These are phyloP conservation scores for Synanthedon andrenaeformis DNA, from an alignment of 2,888 invertebrate genomes.

Conservation along the genomic window DNA sequence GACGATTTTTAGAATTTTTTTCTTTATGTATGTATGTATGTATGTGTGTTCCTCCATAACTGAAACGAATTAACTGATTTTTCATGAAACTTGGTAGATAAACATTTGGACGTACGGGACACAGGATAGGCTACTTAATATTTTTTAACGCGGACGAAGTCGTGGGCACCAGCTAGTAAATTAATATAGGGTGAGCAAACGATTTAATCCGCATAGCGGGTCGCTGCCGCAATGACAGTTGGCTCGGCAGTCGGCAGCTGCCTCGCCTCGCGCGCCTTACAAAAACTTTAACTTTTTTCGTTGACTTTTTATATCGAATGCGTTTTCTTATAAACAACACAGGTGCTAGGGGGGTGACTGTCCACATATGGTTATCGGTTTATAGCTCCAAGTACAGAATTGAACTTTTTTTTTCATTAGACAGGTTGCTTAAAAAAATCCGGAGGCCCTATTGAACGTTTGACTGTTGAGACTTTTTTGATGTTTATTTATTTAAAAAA, in stretches of 20 bases:
- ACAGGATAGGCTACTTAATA: too few species aligned
- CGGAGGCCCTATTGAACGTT: slow-evolving; percentile 5
- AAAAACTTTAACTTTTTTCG: slow-evolving; percentile 66
- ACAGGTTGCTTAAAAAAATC: slow-evolving; percentile 30
- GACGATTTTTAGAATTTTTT: too few species aligned
- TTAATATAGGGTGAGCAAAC: neutral
- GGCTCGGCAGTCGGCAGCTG: slow-evolving; percentile 62
- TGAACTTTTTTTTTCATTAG: slow-evolving; percentile 44
- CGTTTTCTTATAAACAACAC: slow-evolving; percentile 69
- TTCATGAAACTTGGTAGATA: too few species aligned
- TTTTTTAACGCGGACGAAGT: too few species aligned
- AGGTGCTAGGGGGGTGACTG: slow-evolving; percentile 61
- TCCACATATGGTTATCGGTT: slow-evolving; percentile 65
- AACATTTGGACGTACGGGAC: too few species aligned
- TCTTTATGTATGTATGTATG: too few species aligned
- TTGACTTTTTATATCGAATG: slow-evolving; percentile 59
- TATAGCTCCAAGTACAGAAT: slow-evolving; percentile 19
- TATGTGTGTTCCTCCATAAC: too few species aligned
- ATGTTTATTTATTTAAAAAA: too few species aligned
- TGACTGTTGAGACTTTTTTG: too few species aligned
- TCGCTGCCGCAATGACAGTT: slow-evolving; percentile 49
- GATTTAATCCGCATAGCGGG: slow-evolving; percentile 32
- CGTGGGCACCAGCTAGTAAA: too few species aligned
- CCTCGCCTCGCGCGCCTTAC: slow-evolving; percentile 54
- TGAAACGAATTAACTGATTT: too few species aligned